Conservation (phyloP, 2,888 invertebrate species). For the Harmothoe impar region DNA sequence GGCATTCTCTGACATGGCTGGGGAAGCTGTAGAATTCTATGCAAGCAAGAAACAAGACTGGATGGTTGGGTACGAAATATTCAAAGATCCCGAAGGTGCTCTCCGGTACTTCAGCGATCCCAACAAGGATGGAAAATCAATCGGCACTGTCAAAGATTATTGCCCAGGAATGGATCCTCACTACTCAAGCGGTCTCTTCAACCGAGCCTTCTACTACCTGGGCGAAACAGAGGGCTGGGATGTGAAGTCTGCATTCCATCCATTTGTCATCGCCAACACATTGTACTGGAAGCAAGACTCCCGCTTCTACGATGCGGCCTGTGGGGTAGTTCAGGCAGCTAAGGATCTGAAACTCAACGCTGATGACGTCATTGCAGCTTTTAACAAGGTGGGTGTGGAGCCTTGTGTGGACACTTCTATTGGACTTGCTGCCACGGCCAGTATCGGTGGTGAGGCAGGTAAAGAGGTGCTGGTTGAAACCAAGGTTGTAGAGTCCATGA, state of each 20-base stretch:
- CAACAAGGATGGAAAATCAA: slow-evolving; percentile 71
- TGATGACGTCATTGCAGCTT: slow-evolving; percentile 68
- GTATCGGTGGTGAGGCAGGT: neutral
- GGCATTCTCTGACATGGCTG: slow-evolving; percentile 74
- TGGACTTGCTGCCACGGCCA: slow-evolving; percentile 22
- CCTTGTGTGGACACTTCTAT: slow-evolving; percentile 69
- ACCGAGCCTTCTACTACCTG: slow-evolving; percentile 72
- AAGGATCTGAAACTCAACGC: slow-evolving; percentile 72
- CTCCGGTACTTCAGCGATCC: slow-evolving; percentile 73
- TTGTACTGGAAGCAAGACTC: slow-evolving; percentile 72
- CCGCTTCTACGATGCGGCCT: slow-evolving; percentile 72
- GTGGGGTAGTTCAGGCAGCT: slow-evolving; percentile 73
- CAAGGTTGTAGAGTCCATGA: neutral
- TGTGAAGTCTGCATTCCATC: slow-evolving; percentile 71
- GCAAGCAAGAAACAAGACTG: slow-evolving; percentile 66
- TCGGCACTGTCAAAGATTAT: slow-evolving; percentile 68
- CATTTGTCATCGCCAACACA: slow-evolving; percentile 72
- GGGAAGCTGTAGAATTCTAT: slow-evolving; percentile 71
- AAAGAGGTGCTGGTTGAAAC: neutral
- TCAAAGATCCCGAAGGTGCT: slow-evolving; percentile 59
- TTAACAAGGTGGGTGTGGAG: slow-evolving; percentile 71
- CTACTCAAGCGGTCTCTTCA: slow-evolving; percentile 73
- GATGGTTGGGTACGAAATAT: slow-evolving; percentile 67
- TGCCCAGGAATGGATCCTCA: slow-evolving; percentile 71
- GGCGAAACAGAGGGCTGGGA: slow-evolving; percentile 69